A percentile compares a stretch with the other conserved stretches of the same genome.
Conservation (phyloP, 1,140 invertebrate species). For the Acromyrmex echinatior region DNA sequence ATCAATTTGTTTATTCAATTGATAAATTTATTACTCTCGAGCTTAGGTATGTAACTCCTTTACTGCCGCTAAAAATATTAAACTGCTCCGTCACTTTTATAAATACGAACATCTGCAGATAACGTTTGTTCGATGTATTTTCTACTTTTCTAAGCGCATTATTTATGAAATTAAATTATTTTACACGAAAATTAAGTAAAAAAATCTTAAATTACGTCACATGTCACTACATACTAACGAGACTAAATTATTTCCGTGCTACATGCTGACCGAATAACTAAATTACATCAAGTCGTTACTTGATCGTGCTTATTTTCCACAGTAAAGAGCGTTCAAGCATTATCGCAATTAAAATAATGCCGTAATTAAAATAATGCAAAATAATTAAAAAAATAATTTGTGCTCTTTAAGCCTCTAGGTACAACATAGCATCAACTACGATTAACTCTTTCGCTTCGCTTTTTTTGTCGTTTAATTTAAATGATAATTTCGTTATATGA, state of each 20-base stretch:
- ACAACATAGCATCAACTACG: constrained; percentile 1
- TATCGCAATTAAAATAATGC: constrained; percentile 1
- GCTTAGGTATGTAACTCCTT: background rate
- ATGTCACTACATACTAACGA: background rate
- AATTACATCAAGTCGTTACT: background rate
- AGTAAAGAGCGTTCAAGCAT: background rate
- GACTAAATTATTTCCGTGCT: constrained; percentile 15
- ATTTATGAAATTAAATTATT: constrained; percentile 21
- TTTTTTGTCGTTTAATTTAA: constrained; percentile 15
- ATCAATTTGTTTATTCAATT: background rate
- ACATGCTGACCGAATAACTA: background rate
- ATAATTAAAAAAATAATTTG: background rate
- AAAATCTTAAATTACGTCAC: background rate
- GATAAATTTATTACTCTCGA: background rate
- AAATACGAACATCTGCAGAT: background rate
- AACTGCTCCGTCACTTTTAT: background rate
- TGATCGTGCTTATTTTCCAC: background rate
- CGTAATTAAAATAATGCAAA: constrained; percentile 20
- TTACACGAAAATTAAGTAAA: background rate
- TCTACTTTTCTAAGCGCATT: background rate
- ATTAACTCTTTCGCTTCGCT: constrained; percentile 22
- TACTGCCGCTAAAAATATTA: background rate
- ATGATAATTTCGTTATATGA: background rate
- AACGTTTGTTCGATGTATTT: background rate
- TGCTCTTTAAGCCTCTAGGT: constrained; percentile 22